Conservation (phyloP, 2,888 invertebrate genomes). For the Macrosiphum euphorbiae region DNA sequence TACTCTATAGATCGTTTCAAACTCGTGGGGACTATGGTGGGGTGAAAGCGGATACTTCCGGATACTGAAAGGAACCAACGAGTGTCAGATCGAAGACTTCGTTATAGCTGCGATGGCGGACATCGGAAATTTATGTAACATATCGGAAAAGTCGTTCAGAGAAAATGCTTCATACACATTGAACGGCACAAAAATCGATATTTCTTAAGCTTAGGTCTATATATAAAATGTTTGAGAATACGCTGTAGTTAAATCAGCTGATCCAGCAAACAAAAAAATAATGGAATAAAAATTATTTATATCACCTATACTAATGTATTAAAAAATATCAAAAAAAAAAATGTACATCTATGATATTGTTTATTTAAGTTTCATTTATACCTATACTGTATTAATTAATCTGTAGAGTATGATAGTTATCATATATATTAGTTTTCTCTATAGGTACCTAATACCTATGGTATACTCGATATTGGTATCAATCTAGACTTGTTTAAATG, state of each 20-base stretch:
- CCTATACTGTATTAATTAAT: too few relatives aligned
- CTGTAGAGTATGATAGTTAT: too few relatives aligned
- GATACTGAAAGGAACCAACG: conserved; percentile 86
- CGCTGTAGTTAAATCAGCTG: background rate
- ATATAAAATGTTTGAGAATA: too few relatives aligned
- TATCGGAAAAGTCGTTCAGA: background rate
- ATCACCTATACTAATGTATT: too few relatives aligned
- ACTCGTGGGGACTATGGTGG: conserved; percentile 94
- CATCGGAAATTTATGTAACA: conserved; percentile 42
- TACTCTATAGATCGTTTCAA: conserved; percentile 83
- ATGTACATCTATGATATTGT: too few relatives aligned
- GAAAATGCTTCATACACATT: background rate
- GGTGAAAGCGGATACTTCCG: conserved; percentile 93
- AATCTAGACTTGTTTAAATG: too few relatives aligned
- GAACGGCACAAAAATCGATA: background rate
- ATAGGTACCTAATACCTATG: too few relatives aligned
- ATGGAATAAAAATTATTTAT: background rate
- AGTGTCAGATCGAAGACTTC: conserved; percentile 91
- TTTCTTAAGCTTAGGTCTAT: background rate
- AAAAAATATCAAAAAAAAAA: too few relatives aligned
- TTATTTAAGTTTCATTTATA: too few relatives aligned
- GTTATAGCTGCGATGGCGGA: conserved; percentile 82
- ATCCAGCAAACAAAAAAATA: background rate
- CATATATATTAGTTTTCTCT: too few relatives aligned
- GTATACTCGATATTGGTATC: too few relatives aligned